phyloP scores from a whole-genome alignment of 2,113 vertebrate species.

The Butorides virescens region DNA sequence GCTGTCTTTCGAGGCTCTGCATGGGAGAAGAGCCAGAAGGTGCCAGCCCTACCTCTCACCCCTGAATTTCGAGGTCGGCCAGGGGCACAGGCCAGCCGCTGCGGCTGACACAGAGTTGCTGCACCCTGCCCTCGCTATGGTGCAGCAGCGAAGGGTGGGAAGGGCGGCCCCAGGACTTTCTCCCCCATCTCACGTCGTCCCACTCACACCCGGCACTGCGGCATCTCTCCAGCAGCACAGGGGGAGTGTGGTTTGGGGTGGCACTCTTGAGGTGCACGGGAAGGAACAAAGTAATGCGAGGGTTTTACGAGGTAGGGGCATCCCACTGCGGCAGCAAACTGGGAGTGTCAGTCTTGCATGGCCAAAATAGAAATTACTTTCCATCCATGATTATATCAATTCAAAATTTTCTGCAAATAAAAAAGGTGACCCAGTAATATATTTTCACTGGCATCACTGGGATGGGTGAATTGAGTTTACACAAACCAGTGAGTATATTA shows the following conservation, averaged over 20 bases:
- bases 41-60: not conserved
- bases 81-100: not conserved
- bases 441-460: not conserved
- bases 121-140: too few species aligned
- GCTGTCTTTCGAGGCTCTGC: not conserved
- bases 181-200: not conserved
- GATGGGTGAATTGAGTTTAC: not conserved
- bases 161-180: rapidly evolving
- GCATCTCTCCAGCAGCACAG: not conserved
- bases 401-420: not conserved
- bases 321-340: not conserved
- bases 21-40: not conserved
- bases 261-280: not conserved
- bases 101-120: rapidly evolving
- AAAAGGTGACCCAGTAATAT: not conserved
- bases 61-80: rapidly evolving
- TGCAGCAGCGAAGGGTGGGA: too few species aligned
- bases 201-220: rapidly evolving
- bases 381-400: not conserved
- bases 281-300: not conserved
- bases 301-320: not conserved
- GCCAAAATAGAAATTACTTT: not conserved
- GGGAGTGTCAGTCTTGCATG: not conserved
- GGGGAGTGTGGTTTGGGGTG: rapidly evolving
- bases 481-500: not conserved